Base-by-base conservation (phyloP, 2,888 invertebrate genomes). In the Pegoplata infirma region DNA sequence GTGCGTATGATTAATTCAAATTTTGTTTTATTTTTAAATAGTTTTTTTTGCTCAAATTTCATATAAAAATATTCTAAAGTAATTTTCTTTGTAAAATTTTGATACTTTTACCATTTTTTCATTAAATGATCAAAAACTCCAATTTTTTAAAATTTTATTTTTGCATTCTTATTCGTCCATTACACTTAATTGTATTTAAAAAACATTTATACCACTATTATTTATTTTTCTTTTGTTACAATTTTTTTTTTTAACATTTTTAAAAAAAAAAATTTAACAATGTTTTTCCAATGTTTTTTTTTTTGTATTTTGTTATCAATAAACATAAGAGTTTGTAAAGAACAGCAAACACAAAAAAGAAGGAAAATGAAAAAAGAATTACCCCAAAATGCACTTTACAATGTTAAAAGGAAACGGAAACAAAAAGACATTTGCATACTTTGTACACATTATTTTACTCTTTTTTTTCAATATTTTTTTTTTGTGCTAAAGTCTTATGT, bases 401-500 rank as follows among this genome's bases (percentile, higher is more conserved):
- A 79, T 74, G 74, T 66, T 71, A 67, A 79, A 79, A 74, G 74
- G 74, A 79, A 79, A 66, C 78, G 78, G 78, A 79, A 74, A 79
- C 55, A 79, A 79, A 64, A 74, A 71, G 69, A 61, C 69, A 79
- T 79, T 79, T 79, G 74, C 78, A 79, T 79, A 71, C 59, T 67
- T 59, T 74, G 40, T 66, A 53, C 40, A 61, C 46, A 53, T 67
- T 69, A 21, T 64, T 61, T 23, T 12, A 47, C 49, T n/a, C 25
- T 56, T 47, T 63, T 63, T 17, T 44, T 28, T n/a, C 17, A 1
- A 5, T 8, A 12, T 47, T 47, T 51, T 51, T 63, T 36, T 63
- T 36, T 40, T 23, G 25, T 46, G 8, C 28, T 25, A 49, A 32
- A 53, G 51, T 55, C 55, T 74, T 79, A 79, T 74, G 74, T 67